These are phyloP conservation scores for Stenopsyche tienmushanensis DNA, from an alignment of 1,140 invertebrate species.

Conservation along the genomic window DNA sequence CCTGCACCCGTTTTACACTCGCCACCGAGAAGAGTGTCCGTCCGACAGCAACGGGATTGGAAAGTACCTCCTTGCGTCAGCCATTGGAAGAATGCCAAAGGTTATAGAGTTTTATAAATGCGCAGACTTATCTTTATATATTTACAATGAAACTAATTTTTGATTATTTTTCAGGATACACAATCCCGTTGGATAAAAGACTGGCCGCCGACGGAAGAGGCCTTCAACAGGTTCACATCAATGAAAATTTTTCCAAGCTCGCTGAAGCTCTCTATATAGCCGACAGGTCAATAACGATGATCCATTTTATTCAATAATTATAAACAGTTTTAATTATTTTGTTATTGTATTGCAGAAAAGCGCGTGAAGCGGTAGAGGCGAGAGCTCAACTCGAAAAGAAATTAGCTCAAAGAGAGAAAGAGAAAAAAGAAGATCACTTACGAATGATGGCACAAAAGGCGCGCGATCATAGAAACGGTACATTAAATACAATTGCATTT, in stretches of 20 bases:
- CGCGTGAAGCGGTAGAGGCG: constrained; percentile 94
- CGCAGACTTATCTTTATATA: too few species aligned
- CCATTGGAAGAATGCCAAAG: constrained; percentile 99
- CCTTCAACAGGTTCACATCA: constrained; percentile 95
- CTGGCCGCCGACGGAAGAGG: constrained; percentile 97
- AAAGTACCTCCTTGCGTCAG: constrained; percentile 99
- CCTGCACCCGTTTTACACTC: constrained; percentile 96
- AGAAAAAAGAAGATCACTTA: constrained; percentile 96
- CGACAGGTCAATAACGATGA: constrained; percentile 59
- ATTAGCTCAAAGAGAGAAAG: constrained; percentile 96
- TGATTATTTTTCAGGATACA: constrained; percentile 87
- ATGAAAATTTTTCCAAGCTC: constrained; percentile 98
- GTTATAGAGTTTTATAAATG: constrained; percentile 43
- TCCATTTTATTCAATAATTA: neutral
- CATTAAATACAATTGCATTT: neutral
- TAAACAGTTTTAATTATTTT: constrained; percentile 1
- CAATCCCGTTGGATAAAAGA: constrained; percentile 97
- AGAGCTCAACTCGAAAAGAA: constrained; percentile 95
- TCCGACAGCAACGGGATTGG: constrained; percentile 99
- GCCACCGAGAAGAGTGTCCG: constrained; percentile 94
- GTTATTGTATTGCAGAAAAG: constrained; percentile 67
- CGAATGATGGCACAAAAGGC: constrained; percentile 92
- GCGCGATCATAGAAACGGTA: constrained; percentile 90
- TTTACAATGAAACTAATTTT: too few species aligned
- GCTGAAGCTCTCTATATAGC: constrained; percentile 98